Evolutionary conservation across 2,888 invertebrate species (phyloP), one percentile per base, ranked within the genome.

Genomic region (Gisinianus flammeolus): DNA sequence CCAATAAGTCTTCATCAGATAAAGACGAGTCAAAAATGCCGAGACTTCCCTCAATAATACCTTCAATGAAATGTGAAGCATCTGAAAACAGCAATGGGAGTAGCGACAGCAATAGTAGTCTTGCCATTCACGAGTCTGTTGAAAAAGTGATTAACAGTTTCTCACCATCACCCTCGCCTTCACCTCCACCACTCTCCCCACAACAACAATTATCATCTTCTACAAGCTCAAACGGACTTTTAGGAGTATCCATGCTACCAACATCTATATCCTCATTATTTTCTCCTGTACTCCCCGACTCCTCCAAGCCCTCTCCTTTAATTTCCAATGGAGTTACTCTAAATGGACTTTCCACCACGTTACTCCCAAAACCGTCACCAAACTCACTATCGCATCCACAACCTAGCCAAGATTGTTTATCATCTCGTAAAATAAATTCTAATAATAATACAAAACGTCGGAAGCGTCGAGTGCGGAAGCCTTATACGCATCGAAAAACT

Each of bases 171-270:
- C 77, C 77, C 8, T 78, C 80, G n/a, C 76, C 80, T 62, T 79
- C 79, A 4, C 79, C 78, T 35, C 82, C 81, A 26, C 31, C 76
- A 26, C 77, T 79, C 31, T 74, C 76, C 68, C 78, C 79, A 19
- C 79, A 79, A 31, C 24, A 64, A 22, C 28, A 73, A 8, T 0
- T 12, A 35, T 4, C 58, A 58, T 12, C n/a, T 30, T 16, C 24
- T n/a, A 3, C 12, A 28, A 22, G 12, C 31, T 24, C 3, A 8
- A 52, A 28, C 10, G 33, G 33, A 24, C 12, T 33, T 5, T n/a
- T n/a, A n/a, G n/a, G n/a, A n/a, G 33, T n/a, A n/a, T 26, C 31
- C 3, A 22, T 22, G 5, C n/a, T 54, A n/a, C 16, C n/a, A 19
- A 28, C 58, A 4, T 72, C 72, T 1, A 44, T 72, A 1, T 31